These are phyloP conservation scores for Mugil cephalus DNA, from an alignment of 2,113 vertebrate species.

Conservation along the genomic window DNA sequence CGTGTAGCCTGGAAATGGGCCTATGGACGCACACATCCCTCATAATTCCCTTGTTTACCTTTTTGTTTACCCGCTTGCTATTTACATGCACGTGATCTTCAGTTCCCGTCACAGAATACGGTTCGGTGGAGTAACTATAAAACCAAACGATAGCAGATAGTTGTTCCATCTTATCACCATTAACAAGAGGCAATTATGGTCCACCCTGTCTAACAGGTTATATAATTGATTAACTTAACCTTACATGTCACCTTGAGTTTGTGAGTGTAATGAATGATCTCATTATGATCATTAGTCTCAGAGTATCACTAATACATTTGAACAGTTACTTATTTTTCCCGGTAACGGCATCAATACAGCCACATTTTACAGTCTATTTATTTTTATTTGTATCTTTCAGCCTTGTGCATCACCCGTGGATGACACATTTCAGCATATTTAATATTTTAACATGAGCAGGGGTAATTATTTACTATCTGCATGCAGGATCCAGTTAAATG, in stretches of 20 bases:
- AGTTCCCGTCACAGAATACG: too few species aligned
- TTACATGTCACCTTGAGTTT: constrained; percentile 19
- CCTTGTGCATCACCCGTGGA: neutral
- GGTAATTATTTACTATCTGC: neutral
- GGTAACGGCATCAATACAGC: neutral
- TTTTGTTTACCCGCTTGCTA: neutral
- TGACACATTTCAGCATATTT: neutral
- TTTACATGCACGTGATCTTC: neutral
- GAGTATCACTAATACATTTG: neutral
- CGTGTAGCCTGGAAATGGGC: constrained; percentile 9
- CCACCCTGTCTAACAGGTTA: neutral
- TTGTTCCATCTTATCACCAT: neutral
- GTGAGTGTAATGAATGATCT: constrained; percentile 1
- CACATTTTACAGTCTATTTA: too few species aligned
- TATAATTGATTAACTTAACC: constrained; percentile 32
- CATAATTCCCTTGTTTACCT: too few species aligned
- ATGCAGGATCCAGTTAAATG: too few species aligned
- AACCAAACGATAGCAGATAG: neutral
- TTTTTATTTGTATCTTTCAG: neutral
- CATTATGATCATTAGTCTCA: neutral
- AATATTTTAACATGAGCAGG: neutral
- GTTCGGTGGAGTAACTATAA: too few species aligned
- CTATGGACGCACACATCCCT: neutral
- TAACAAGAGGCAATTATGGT: neutral
- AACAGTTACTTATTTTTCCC: too few species aligned